A percentile compares a stretch with the other conserved stretches of the same genome.
Conservation (phyloP, 2,113 vertebrate species). For the Datnioides undecimradiatus region DNA sequence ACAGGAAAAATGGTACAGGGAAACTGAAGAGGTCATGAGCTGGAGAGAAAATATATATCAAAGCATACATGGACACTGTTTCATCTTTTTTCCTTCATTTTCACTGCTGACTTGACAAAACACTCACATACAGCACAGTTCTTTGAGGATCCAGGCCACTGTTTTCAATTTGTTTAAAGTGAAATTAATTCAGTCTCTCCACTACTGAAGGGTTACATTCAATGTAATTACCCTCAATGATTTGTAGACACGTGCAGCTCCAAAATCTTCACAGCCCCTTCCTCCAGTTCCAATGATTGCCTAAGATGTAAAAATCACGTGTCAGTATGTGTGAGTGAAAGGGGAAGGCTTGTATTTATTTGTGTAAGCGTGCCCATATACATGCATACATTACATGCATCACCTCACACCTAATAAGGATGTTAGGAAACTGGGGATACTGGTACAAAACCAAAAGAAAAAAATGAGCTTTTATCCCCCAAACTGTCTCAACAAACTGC, state of each 20-base stretch:
- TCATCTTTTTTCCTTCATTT: neutral
- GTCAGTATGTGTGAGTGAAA: neutral
- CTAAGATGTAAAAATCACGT: constrained; percentile 3
- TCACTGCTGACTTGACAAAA: neutral
- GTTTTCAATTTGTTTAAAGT: neutral
- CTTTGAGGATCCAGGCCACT: neutral
- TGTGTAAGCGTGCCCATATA: neutral
- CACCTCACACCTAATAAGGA: neutral
- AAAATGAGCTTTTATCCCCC: neutral
- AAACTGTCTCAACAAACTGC: neutral
- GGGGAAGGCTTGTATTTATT: neutral
- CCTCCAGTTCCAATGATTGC: neutral
- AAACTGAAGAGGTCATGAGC: neutral
- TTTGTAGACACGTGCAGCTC: neutral
- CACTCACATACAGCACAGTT: neutral
- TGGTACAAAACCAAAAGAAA: neutral
- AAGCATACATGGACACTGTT: neutral
- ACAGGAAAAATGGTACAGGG: neutral
- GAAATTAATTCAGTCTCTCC: neutral
- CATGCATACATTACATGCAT: neutral
- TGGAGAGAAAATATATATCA: neutral
- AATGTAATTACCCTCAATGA: too few species aligned
- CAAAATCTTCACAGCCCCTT: neutral
- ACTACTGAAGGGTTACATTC: neutral
- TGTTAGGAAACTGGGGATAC: neutral